A percentile compares a stretch with the other conserved stretches of the same genome.
These are phyloP conservation scores for Plagiodera versicolora DNA, from an alignment of 2,888 invertebrate genomes.

Conservation along the genomic window DNA sequence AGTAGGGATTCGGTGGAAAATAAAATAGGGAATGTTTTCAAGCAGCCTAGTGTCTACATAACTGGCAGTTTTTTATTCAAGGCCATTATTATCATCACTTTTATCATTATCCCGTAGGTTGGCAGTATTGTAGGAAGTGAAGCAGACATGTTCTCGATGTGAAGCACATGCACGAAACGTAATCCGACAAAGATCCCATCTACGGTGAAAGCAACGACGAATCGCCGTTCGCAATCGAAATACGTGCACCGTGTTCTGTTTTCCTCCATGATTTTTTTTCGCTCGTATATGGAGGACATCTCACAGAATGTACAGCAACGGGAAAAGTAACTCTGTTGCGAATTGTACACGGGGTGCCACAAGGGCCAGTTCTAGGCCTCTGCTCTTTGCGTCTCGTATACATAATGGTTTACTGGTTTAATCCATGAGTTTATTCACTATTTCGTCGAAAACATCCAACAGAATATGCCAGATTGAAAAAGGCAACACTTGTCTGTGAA, in stretches of 20 bases:
- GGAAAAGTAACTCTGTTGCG: background rate
- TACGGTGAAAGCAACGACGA: slow-evolving; percentile 19
- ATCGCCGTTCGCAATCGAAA: background rate
- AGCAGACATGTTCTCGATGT: slow-evolving; percentile 7
- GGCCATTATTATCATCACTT: too few species aligned
- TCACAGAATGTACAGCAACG: background rate
- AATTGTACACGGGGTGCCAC: background rate
- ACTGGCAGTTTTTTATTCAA: too few species aligned
- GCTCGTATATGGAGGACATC: slow-evolving; percentile 14
- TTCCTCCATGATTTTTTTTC: slow-evolving; percentile 11
- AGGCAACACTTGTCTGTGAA: too few species aligned
- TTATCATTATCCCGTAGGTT: too few species aligned
- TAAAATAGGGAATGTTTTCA: too few species aligned
- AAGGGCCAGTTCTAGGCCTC: background rate
- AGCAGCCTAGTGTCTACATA: too few species aligned
- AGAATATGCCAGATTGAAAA: too few species aligned
- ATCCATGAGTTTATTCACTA: too few species aligned
- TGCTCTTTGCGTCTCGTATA: background rate
- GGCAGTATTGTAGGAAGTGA: background rate
- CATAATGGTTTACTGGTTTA: background rate
- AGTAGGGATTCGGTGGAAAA: too few species aligned
- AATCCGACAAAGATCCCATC: slow-evolving; percentile 15
- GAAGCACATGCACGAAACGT: slow-evolving; percentile 20
- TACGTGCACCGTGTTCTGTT: slow-evolving; percentile 11
- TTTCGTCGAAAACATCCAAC: too few species aligned